Evolutionary conservation across 2,888 invertebrate species (phyloP), one percentile per base, ranked within the genome.

Genomic region (Hipparchia semele): DNA sequence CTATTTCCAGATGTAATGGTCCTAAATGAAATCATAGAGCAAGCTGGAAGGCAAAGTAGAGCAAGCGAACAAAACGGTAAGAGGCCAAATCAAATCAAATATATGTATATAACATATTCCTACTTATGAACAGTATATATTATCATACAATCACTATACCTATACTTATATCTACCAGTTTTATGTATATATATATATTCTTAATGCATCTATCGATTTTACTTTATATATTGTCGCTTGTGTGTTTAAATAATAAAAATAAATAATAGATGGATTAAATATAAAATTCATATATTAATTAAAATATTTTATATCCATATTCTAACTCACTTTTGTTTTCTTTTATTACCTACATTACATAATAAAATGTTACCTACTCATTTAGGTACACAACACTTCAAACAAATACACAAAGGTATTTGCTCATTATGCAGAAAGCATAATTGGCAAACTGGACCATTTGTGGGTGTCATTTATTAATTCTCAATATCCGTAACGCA

Each of bases 11-110:
- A 99, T 95, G 98, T 99, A 77, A 98, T 99, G 98, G 99, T 99
- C 82, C 95, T 99, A 84, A 99, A 98, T 89, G 98, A 99, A 90
- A 98, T 99, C 84, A 98, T 99, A 83, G 98, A 99, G 89, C 99
- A 99, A 95, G 99, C 98, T 75, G 97, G 98, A 80, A 95, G 97
- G 87, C 97, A 97, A 86, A 98, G 98, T 93, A 95, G 96, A 86
- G 96, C 96, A 75, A 97, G 97, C 86, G 98, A 98, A 79, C 97
- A 97, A 90, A 97, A 97, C 96, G 98, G 98, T 98, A 96, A 75
- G 77, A 75, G 59, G 39, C 54, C 58, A 56, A 56, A n/a, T 1
- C 39, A 45, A 56, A 67, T 56, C 1, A 45, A 45, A 4, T 33
- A 56, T 58, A 23, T 23, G 6, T 39, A 60, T 60, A 10, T 39